Conservation (phyloP, 2,797 vertebrate species). For the Tadarida brasiliensis region DNA sequence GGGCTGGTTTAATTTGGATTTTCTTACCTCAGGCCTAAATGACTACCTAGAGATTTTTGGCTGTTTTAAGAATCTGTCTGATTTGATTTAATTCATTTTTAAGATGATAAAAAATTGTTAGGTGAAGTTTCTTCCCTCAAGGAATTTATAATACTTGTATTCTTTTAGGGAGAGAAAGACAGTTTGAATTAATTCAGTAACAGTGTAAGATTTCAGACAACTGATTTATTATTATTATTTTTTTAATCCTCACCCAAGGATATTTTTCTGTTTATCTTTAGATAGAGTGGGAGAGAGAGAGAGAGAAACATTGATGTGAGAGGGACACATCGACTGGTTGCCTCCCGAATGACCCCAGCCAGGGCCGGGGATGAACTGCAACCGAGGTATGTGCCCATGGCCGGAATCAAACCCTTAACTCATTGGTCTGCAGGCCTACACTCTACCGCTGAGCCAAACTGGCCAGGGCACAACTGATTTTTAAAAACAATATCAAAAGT, state of each 20-base stretch:
- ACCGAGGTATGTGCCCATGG: too few relatives aligned
- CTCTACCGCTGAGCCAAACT: too few relatives aligned
- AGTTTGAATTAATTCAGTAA: slow-evolving; percentile 61
- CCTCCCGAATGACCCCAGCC: too few relatives aligned
- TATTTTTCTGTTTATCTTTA: too few relatives aligned
- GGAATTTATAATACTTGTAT: slow-evolving; percentile 60
- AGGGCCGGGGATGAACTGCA: too few relatives aligned
- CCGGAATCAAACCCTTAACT: too few relatives aligned
- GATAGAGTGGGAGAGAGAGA: too few relatives aligned
- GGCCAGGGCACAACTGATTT: too few relatives aligned
- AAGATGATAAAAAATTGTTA: slow-evolving; percentile 44
- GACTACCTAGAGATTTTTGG: slow-evolving; percentile 48
- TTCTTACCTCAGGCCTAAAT: slow-evolving; percentile 33
- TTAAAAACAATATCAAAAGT: slow-evolving; percentile 26
- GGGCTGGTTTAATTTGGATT: slow-evolving; percentile 58
- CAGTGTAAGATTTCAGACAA: slow-evolving; percentile 37
- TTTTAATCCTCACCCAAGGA: too few relatives aligned
- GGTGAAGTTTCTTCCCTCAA: slow-evolving; percentile 15
- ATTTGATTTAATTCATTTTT: slow-evolving; percentile 61
- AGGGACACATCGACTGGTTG: too few relatives aligned
- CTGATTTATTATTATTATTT: not conserved
- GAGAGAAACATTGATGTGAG: too few relatives aligned
- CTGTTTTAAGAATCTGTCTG: slow-evolving; percentile 59
- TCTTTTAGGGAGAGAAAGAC: slow-evolving; percentile 28
- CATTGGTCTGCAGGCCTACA: too few relatives aligned